These are phyloP conservation scores for Neodiprion fabricii DNA, from an alignment of 1,140 invertebrate genomes.

Conservation along the genomic window DNA sequence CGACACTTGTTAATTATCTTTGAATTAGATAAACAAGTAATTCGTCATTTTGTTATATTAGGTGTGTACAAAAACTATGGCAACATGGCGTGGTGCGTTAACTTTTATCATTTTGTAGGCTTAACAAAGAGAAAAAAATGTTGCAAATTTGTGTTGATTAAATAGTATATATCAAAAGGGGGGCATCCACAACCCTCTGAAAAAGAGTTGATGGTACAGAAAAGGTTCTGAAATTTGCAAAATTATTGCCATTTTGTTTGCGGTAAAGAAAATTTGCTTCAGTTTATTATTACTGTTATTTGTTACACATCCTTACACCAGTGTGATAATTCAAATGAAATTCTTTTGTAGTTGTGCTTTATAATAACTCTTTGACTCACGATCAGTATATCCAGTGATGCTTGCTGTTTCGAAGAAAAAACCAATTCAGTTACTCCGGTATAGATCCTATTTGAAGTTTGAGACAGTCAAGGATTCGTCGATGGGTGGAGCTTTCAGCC, in stretches of 20 bases:
- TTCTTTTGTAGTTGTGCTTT: constrained; percentile 20
- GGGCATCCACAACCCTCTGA: background rate
- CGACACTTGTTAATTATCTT: no score
- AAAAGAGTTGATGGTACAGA: background rate
- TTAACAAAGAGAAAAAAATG: background rate
- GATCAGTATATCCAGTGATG: background rate
- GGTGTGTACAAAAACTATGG: background rate
- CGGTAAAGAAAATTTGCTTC: no score
- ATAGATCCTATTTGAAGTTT: background rate
- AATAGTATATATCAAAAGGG: background rate
- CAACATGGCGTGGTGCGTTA: background rate
- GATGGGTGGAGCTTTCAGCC: constrained; percentile 50
- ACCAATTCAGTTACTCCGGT: constrained; percentile 21
- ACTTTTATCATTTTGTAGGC: background rate
- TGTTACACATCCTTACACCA: background rate
- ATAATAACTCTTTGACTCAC: background rate
- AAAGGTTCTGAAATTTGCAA: background rate
- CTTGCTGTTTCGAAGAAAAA: background rate
- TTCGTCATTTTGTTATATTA: constrained; percentile 1
- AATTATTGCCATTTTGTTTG: background rate
- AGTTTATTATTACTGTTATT: background rate
- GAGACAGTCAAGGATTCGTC: background rate
- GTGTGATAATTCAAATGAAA: constrained; percentile 11
- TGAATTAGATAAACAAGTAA: background rate
- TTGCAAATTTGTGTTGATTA: background rate